A percentile compares a stretch with the other conserved stretches of the same genome.
Evolutionary conservation across 2,797 vertebrate genomes (phyloP).

Genomic region (Bradypodion pumilum): DNA sequence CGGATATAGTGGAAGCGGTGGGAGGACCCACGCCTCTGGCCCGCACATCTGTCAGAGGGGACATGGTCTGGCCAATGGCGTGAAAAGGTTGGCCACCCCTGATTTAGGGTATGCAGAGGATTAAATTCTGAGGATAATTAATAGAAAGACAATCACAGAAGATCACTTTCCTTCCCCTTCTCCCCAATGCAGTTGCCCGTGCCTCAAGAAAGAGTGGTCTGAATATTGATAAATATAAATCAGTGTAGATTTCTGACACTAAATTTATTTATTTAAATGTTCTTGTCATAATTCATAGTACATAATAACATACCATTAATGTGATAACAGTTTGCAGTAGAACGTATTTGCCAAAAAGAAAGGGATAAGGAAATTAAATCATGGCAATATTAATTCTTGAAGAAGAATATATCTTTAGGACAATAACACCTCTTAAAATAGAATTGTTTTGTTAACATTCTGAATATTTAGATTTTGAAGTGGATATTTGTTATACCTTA

Average conservation of each 20-base stretch:
- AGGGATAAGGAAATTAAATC: background rate
- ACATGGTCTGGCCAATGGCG: too few relatives aligned
- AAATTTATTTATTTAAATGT: too few relatives aligned
- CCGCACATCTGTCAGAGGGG: too few relatives aligned
- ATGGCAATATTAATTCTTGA: background rate
- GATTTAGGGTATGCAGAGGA: background rate
- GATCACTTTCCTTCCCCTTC: background rate
- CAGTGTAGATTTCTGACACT: too few relatives aligned
- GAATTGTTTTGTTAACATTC: background rate
- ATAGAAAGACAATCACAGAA: background rate
- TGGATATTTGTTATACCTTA: background rate
- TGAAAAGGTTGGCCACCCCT: too few relatives aligned
- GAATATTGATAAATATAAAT: background rate
- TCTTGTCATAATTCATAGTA: background rate
- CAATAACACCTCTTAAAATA: background rate
- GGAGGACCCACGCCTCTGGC: too few relatives aligned
- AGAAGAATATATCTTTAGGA: background rate
- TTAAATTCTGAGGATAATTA: background rate
- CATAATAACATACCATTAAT: background rate
- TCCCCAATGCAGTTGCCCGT: background rate
- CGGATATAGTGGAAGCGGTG: too few relatives aligned
- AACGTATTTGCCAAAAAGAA: background rate
- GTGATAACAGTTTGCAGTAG: background rate
- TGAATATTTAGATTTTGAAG: background rate
- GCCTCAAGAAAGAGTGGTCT: background rate